These are phyloP conservation scores for Archegozetes longisetosus DNA, from an alignment of 1,140 invertebrate genomes.

Conservation along the genomic window DNA sequence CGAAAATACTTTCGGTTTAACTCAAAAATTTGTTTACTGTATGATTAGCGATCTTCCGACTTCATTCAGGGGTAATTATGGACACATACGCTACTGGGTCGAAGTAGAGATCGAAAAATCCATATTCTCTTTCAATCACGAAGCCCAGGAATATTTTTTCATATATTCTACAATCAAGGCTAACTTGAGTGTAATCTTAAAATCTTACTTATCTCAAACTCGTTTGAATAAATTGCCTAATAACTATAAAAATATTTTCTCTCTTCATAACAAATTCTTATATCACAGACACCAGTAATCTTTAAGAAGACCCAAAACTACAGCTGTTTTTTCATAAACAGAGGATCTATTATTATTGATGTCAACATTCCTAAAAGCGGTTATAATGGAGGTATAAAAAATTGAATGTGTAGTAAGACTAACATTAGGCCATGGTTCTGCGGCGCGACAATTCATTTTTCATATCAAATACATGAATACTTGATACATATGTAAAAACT, in stretches of 20 bases:
- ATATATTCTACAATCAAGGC: neutral
- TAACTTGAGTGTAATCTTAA: neutral
- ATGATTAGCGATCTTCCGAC: neutral
- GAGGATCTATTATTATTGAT: neutral
- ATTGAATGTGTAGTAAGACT: too few species aligned
- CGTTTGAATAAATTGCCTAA: too few species aligned
- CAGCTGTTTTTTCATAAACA: neutral
- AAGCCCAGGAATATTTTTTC: neutral
- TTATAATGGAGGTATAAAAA: neutral
- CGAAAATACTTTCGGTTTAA: too few species aligned
- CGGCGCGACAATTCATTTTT: too few species aligned
- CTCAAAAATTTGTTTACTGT: neutral
- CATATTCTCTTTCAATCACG: neutral
- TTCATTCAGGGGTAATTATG: neutral
- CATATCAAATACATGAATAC: too few species aligned
- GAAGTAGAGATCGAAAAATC: neutral
- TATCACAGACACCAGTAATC: neutral
- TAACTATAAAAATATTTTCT: too few species aligned
- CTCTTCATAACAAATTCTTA: too few species aligned
- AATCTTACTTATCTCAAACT: too few species aligned
- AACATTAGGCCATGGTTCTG: too few species aligned
- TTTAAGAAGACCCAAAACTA: neutral
- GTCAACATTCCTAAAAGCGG: neutral
- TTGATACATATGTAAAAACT: too few species aligned
- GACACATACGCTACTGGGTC: neutral